phyloP scores from a whole-genome alignment of 2,113 vertebrate species.

The Zootoca vivipara region DNA sequence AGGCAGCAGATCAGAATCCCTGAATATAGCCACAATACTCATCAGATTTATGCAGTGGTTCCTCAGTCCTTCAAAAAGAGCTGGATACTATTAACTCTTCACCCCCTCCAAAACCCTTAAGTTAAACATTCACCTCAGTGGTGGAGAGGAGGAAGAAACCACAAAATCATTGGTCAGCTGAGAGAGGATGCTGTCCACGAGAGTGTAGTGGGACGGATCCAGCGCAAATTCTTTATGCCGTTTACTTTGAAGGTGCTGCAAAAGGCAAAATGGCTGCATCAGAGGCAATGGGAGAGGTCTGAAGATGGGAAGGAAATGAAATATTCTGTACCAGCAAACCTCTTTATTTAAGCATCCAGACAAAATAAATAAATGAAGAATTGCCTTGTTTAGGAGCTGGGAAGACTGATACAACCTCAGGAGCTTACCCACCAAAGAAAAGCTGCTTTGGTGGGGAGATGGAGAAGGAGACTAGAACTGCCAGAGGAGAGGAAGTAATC shows the following conservation, averaged over 20 bases:
- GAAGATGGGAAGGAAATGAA: neutral
- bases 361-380: neutral
- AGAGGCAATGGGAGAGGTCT: neutral
- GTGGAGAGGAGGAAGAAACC: conserved; percentile 27
- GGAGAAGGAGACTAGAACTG: too few species aligned
- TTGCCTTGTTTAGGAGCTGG: neutral
- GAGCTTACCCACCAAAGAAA: neutral
- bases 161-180: conserved; percentile 69
- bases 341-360: neutral
- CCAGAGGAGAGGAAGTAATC: too few species aligned
- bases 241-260: conserved; percentile 76
- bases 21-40: neutral
- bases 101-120: neutral
- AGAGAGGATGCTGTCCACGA: conserved; percentile 70
- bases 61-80: neutral
- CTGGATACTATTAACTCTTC: neutral
- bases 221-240: conserved; percentile 72
- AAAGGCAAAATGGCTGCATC: neutral
- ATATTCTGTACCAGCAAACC: neutral
- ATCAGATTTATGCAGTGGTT: neutral
- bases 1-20: neutral
- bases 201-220: conserved; percentile 69
- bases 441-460: neutral
- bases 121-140: conserved; percentile 50
- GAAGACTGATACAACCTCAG: neutral